These are phyloP conservation scores for Nipponacmea schrenckii DNA, from an alignment of 2,888 invertebrate species.

Conservation along the genomic window DNA sequence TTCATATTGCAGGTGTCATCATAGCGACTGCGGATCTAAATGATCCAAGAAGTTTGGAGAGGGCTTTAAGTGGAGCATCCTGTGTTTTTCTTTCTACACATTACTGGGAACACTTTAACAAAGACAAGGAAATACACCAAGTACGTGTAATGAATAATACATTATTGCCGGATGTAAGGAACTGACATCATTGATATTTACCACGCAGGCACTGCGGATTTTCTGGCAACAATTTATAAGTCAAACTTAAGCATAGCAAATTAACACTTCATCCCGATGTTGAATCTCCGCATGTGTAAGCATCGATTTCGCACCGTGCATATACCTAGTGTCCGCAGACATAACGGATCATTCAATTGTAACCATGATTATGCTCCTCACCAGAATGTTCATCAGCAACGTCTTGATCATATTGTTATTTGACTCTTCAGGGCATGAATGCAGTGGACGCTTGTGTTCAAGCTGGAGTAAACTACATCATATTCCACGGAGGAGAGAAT, in stretches of 20 bases:
- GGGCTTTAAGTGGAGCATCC: slow-evolving; percentile 51
- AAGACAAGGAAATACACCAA: slow-evolving; percentile 51
- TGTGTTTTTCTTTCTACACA: slow-evolving; percentile 58
- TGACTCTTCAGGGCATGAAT: slow-evolving; percentile 54
- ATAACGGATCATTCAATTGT: too few relatives aligned
- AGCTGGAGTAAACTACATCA: slow-evolving; percentile 52
- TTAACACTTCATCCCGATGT: too few relatives aligned
- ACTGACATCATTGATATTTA: background rate
- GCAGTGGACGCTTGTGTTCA: slow-evolving; percentile 54
- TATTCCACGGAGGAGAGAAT: slow-evolving; percentile 57
- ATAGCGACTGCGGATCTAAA: slow-evolving; percentile 59
- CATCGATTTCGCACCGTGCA: too few relatives aligned
- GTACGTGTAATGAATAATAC: slow-evolving; percentile 28
- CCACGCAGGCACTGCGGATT: background rate
- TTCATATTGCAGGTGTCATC: slow-evolving; percentile 46
- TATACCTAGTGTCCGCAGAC: too few relatives aligned
- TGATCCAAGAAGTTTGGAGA: slow-evolving; percentile 53
- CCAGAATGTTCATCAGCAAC: slow-evolving; percentile 3
- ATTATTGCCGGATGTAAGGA: too few relatives aligned
- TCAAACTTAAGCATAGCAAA: background rate
- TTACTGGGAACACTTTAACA: slow-evolving; percentile 56
- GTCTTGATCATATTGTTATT: background rate
- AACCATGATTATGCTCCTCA: slow-evolving; percentile 4
- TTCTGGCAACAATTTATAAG: background rate
- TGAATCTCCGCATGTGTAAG: too few relatives aligned